These are phyloP conservation scores for Eubasilissa splendida DNA, from an alignment of 2,888 invertebrate genomes.

Conservation along the genomic window DNA sequence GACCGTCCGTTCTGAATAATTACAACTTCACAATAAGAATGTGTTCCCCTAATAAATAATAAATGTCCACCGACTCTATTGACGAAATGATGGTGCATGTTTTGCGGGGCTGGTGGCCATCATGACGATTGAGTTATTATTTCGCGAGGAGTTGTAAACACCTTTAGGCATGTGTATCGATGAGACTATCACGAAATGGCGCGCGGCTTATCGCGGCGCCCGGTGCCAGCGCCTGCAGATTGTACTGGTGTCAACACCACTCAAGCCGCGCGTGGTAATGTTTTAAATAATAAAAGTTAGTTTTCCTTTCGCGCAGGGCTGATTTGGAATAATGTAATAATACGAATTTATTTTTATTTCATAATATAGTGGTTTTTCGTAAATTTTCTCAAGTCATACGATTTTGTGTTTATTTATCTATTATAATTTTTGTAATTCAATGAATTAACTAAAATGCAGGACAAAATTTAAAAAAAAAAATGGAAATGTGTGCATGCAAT, in stretches of 20 bases:
- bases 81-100: neutral
- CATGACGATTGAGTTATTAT: slow-evolving; percentile 12
- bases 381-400: too few species aligned
- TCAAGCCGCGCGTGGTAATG: neutral
- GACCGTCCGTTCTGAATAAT: too few species aligned
- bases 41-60: too few species aligned
- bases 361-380: too few species aligned
- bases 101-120: neutral
- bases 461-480: too few species aligned
- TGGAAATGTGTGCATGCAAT: too few species aligned
- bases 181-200: slow-evolving; percentile 7
- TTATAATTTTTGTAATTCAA: too few species aligned
- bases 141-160: neutral
- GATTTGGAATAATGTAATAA: neutral
- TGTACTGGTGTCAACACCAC: slow-evolving; percentile 3
- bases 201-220: neutral
- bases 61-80: neutral
- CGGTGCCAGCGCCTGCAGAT: neutral
- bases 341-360: too few species aligned
- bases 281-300: neutral
- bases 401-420: too few species aligned
- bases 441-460: too few species aligned
- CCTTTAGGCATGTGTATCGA: neutral
- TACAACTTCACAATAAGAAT: too few species aligned
- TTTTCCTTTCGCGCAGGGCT: neutral